Conservation (phyloP, 2,888 invertebrate genomes). For the Nymphalis urticae region DNA sequence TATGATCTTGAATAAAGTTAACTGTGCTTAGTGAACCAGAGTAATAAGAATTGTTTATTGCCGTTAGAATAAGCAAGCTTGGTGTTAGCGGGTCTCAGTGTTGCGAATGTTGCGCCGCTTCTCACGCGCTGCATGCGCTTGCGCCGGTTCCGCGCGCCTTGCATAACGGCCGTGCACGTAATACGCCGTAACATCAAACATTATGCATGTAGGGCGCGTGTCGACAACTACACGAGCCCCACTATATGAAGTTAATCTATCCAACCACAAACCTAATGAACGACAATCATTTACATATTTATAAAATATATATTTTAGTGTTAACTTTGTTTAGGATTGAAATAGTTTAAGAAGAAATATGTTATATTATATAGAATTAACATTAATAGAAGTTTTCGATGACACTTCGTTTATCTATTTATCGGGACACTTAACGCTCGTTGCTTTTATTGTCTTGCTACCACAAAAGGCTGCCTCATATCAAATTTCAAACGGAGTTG, state of each 20-base stretch:
- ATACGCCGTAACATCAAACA: conserved; percentile 69
- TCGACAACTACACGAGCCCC: conserved; percentile 39
- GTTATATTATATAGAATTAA: not conserved
- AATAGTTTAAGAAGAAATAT: not conserved
- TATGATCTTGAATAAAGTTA: not conserved
- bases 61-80: conserved; percentile 54
- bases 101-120: conserved; percentile 63
- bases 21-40: conserved; percentile 7
- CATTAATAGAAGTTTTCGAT: conserved; percentile 14
- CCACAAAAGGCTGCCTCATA: conserved; percentile 66
- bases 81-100: conserved; percentile 46
- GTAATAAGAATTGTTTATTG: conserved; percentile 42
- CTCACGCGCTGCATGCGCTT: conserved; percentile 55
- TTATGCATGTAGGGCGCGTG: conserved; percentile 75
- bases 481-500: conserved; percentile 65
- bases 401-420: conserved; percentile 37
- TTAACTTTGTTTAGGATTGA: not conserved
- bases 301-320: not conserved
- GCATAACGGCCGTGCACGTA: conserved; percentile 74
- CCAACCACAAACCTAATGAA: conserved; percentile 14
- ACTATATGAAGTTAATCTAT: conserved; percentile 31
- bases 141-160: conserved; percentile 65
- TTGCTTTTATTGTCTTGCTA: conserved; percentile 59
- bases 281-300: not conserved
- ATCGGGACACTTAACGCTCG: conserved; percentile 57